Evolutionary conservation across 2,888 invertebrate species (phyloP).

Genomic region (Orthosia gracilis): DNA sequence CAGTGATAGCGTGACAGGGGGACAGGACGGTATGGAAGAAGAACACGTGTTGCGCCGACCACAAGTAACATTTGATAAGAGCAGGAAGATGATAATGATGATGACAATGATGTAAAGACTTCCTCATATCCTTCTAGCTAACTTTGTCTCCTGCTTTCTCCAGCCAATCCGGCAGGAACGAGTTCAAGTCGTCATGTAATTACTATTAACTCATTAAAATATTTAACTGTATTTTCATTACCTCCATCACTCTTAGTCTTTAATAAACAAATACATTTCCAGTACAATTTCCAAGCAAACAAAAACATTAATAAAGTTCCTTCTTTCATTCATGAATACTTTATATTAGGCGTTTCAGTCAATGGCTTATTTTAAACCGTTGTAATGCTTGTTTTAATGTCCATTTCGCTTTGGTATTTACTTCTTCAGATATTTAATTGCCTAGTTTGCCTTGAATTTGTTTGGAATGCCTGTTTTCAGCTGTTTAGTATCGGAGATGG

Average conservation of each 20-base stretch:
- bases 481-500: conserved; percentile 28
- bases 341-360: conserved; percentile 15
- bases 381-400: conserved; percentile 31
- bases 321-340: conserved; percentile 10
- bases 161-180: too few species aligned
- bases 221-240: neutral
- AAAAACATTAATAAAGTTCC: neutral
- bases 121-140: too few species aligned
- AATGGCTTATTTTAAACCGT: conserved; percentile 37
- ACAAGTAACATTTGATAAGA: too few species aligned
- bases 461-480: conserved; percentile 19
- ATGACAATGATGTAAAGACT: too few species aligned
- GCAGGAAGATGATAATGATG: too few species aligned
- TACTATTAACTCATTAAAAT: too few species aligned
- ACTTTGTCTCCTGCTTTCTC: too few species aligned
- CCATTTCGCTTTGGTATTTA: conserved; percentile 33
- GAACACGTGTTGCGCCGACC: too few species aligned
- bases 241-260: neutral
- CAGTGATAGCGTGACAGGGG: too few species aligned
- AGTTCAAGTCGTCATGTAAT: too few species aligned
- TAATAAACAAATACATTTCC: neutral
- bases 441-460: conserved; percentile 17
- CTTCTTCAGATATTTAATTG: conserved; percentile 24
- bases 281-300: neutral
- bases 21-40: too few species aligned